phyloP scores from a whole-genome alignment of 1,140 invertebrate genomes.

The Lepidurus couesii region DNA sequence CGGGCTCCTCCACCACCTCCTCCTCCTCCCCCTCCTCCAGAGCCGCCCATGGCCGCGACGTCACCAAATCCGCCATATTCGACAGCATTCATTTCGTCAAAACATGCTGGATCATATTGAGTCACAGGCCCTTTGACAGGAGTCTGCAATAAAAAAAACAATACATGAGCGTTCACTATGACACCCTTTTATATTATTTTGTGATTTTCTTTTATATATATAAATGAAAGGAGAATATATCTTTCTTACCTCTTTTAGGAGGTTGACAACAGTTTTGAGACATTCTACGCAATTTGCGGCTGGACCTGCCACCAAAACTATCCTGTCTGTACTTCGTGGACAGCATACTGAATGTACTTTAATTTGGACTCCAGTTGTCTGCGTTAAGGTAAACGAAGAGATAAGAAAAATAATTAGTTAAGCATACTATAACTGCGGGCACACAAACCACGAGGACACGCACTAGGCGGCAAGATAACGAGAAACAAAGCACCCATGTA shows the following conservation, averaged over 20 bases:
- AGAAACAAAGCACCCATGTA: constrained; percentile 37
- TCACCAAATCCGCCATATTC: constrained; percentile 89
- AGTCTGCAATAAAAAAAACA: constrained; percentile 57
- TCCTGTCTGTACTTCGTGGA: constrained; percentile 89
- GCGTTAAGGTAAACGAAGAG: constrained; percentile 40
- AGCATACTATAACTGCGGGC: background rate
- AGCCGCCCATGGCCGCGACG: constrained; percentile 41
- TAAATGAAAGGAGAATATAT: background rate
- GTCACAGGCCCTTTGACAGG: constrained; percentile 84
- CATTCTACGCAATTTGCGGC: constrained; percentile 75
- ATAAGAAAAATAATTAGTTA: background rate
- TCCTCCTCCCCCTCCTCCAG: constrained; percentile 39
- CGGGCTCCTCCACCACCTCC: constrained; percentile 44
- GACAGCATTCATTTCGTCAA: constrained; percentile 81
- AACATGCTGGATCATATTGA: constrained; percentile 92
- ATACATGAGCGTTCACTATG: constrained; percentile 33
- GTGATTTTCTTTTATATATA: background rate
- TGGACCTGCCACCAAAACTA: constrained; percentile 84
- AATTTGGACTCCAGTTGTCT: constrained; percentile 91
- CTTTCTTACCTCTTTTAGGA: constrained; percentile 71
- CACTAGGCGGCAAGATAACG: constrained; percentile 37
- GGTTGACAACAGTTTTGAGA: constrained; percentile 75
- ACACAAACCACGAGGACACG: background rate
- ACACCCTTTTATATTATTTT: background rate
- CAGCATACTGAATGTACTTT: constrained; percentile 95